These are phyloP conservation scores for Yponomeuta cagnagella DNA, from an alignment of 2,888 invertebrate species.

Conservation along the genomic window DNA sequence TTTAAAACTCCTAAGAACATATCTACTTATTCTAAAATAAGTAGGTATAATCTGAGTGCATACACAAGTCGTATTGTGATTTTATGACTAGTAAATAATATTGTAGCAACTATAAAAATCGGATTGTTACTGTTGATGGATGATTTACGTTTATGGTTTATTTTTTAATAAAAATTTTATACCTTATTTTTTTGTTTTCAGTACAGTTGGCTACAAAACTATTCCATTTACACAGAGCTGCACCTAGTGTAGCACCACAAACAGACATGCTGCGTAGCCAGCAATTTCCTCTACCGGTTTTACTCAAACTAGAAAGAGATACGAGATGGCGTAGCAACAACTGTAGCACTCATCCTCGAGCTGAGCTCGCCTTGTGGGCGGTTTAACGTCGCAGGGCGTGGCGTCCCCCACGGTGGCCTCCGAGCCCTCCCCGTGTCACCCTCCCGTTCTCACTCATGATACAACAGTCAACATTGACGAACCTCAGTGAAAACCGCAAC, in stretches of 20 bases:
- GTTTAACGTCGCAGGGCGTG: conserved; percentile 5
- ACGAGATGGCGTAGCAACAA: not conserved
- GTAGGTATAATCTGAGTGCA: too few relatives aligned
- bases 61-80: too few relatives aligned
- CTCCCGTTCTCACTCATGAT: not conserved
- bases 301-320: not conserved
- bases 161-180: too few relatives aligned
- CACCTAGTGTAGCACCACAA: not conserved
- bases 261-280: not conserved
- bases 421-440: conserved; percentile 4
- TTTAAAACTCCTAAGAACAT: too few relatives aligned
- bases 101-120: too few relatives aligned
- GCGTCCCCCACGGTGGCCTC: not conserved
- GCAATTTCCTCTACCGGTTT: not conserved
- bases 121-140: too few relatives aligned
- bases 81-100: too few relatives aligned
- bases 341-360: not conserved
- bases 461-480: not conserved
- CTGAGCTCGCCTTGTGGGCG: not conserved
- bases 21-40: too few relatives aligned
- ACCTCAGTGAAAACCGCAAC: not conserved
- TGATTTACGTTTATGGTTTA: too few relatives aligned
- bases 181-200: too few relatives aligned
- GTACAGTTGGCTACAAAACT: too few relatives aligned
- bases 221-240: too few relatives aligned